Conservation (phyloP, 2,113 vertebrate genomes). For the Felis chaus region DNA sequence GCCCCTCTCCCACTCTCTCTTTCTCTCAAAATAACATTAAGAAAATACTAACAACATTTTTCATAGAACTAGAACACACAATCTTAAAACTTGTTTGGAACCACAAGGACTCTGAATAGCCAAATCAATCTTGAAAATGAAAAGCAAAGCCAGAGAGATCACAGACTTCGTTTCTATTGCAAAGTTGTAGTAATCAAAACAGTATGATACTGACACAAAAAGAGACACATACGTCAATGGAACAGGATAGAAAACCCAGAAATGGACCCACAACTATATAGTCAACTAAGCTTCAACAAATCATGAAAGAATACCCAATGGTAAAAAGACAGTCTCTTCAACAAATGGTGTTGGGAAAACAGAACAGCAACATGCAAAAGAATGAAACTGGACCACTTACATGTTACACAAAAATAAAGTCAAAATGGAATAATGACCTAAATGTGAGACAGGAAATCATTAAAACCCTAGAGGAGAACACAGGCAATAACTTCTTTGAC, state of each 20-base stretch:
- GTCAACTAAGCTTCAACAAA: neutral
- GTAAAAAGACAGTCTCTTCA: neutral
- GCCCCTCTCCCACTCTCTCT: too few species aligned
- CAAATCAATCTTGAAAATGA: neutral
- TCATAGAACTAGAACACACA: neutral
- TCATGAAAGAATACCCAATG: neutral
- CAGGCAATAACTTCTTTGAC: neutral
- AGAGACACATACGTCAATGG: neutral
- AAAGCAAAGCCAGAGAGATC: neutral
- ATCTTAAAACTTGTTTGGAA: neutral
- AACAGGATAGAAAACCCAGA: neutral
- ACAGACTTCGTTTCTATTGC: neutral
- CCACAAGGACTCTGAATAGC: neutral
- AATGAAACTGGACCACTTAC: neutral
- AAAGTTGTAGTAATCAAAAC: neutral
- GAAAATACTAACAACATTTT: neutral
- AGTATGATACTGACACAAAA: neutral
- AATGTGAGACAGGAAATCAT: neutral
- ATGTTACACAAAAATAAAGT: neutral
- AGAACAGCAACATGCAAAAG: neutral
- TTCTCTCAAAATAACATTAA: too few species aligned
- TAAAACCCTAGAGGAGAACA: neutral
- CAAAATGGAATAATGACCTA: neutral
- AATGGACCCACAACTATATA: neutral
- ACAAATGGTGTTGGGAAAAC: neutral